Evolutionary conservation across 2,888 invertebrate genomes (phyloP).

Genomic region (Campoplex nolae): DNA sequence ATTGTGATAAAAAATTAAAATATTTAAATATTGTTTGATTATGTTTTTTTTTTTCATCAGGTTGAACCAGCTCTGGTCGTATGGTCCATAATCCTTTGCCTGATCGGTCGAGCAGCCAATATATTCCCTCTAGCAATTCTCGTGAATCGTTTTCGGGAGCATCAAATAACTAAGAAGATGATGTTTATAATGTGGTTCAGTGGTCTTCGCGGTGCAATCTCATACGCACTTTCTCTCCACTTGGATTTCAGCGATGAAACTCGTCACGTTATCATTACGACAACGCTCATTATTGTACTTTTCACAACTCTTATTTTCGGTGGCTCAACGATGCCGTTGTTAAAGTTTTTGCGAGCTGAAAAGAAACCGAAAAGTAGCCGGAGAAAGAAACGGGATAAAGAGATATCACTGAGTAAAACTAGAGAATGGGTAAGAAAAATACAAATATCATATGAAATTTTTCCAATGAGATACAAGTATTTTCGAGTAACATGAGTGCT

Average conservation of each 20-base stretch:
- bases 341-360: constrained; percentile 95
- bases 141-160: constrained; percentile 98
- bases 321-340: constrained; percentile 98
- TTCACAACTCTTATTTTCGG: constrained; percentile 98
- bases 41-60: constrained; percentile 69
- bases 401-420: constrained; percentile 98
- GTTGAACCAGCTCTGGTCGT: constrained; percentile 94
- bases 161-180: constrained; percentile 99
- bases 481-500: neutral
- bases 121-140: constrained; percentile 97
- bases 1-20: neutral
- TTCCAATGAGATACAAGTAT: neutral
- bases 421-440: constrained; percentile 92
- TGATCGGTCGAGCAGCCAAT: constrained; percentile 97
- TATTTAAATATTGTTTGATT: neutral
- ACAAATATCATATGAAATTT: neutral
- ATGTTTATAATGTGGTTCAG: constrained; percentile 99
- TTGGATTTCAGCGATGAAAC: constrained; percentile 97
- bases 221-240: constrained; percentile 98
- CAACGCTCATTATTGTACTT: constrained; percentile 98
- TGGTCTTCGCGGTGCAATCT: constrained; percentile 98
- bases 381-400: constrained; percentile 89
- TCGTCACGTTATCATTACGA: constrained; percentile 98
- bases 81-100: constrained; percentile 96
- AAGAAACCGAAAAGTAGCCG: constrained; percentile 87